These are phyloP conservation scores for Climacteris rufus DNA, from an alignment of 2,113 vertebrate genomes.

Conservation along the genomic window DNA sequence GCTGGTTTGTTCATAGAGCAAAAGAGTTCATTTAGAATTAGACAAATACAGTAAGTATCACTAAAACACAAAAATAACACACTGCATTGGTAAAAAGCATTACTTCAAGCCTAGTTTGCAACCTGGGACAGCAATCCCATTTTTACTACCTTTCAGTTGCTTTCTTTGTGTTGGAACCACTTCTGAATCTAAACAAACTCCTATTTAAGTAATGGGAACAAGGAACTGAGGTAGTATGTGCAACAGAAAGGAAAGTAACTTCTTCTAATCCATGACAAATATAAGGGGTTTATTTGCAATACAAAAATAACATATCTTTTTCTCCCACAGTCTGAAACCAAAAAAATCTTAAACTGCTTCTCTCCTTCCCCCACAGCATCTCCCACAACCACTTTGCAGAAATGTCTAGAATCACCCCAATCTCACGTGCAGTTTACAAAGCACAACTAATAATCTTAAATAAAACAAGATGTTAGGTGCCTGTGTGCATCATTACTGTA, in stretches of 20 bases:
- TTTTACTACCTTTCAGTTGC: not conserved
- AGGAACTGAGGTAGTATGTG: not conserved
- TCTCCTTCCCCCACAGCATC: not conserved
- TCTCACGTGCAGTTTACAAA: not conserved
- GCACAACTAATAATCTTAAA: not conserved
- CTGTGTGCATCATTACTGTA: not conserved
- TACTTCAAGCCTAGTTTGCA: not conserved
- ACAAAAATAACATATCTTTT: not conserved
- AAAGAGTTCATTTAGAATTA: not conserved
- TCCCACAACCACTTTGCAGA: not conserved
- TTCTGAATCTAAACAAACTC: not conserved
- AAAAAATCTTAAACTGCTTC: not conserved
- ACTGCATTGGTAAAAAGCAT: not conserved
- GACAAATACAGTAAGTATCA: not conserved
- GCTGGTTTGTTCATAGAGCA: not conserved
- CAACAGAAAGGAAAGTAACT: not conserved
- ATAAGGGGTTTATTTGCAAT: not conserved
- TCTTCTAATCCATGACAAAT: not conserved
- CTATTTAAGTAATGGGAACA: not conserved
- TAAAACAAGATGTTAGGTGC: not conserved
- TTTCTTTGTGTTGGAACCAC: not conserved
- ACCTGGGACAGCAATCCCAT: not conserved
- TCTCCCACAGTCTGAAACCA: not conserved
- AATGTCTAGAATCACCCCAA: not conserved
- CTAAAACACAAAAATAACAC: not conserved